phyloP scores from a whole-genome alignment of 2,797 vertebrate genomes.

The Myotis daubentonii region DNA sequence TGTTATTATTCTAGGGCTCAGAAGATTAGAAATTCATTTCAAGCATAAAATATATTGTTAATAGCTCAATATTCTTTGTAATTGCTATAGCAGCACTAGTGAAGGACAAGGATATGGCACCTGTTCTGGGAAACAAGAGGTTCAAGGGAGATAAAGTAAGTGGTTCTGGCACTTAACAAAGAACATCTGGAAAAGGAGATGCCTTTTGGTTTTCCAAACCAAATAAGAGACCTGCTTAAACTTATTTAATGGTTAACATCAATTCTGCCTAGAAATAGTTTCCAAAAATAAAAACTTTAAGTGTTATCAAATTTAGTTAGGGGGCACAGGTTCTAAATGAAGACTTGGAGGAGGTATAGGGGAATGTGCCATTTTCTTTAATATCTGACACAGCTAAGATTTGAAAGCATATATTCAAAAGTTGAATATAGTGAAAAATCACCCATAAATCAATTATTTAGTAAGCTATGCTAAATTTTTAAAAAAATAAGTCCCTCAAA shows the following conservation, averaged over 20 bases:
- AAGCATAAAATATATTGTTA: constrained; percentile 8
- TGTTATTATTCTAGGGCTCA: constrained; percentile 36
- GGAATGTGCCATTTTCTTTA: neutral
- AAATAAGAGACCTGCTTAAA: constrained; percentile 21
- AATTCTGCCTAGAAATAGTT: constrained; percentile 56
- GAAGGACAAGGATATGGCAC: neutral
- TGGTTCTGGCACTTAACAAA: constrained; percentile 37
- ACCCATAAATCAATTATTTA: neutral
- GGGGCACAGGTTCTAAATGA: constrained; percentile 48
- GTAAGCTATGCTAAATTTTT: constrained; percentile 25
- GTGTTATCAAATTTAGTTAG: constrained; percentile 52
- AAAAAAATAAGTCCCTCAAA: neutral
- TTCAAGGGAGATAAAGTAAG: constrained; percentile 31
- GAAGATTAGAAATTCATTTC: constrained; percentile 45
- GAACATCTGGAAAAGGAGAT: constrained; percentile 34
- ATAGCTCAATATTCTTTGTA: neutral
- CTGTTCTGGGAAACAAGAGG: neutral
- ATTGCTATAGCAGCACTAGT: neutral
- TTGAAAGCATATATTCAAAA: neutral
- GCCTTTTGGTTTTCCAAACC: constrained; percentile 45
- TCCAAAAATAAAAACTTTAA: constrained; percentile 66
- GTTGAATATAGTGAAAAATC: neutral
- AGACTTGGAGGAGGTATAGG: neutral
- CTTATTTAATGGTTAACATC: neutral
- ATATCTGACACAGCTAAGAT: neutral